Conservation (phyloP, 2,797 vertebrate genomes). For the Microctenopoma stevenorrisi region DNA sequence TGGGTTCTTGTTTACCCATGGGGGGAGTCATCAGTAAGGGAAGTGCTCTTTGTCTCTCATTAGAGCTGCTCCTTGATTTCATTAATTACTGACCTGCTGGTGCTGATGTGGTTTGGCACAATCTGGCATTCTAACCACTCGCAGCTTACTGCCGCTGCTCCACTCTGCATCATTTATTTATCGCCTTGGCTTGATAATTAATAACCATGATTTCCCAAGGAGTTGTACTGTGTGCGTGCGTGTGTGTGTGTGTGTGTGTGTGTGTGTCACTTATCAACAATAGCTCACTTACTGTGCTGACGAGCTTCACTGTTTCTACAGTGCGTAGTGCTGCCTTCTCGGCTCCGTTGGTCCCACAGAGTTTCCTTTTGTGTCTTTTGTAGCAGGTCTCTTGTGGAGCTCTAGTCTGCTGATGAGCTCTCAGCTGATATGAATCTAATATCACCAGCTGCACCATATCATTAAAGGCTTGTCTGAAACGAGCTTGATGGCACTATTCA, state of each 20-base stretch:
- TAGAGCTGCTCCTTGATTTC: constrained; percentile 74
- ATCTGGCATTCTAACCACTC: constrained; percentile 63
- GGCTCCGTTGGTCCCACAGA: neutral
- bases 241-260: constrained; percentile 1
- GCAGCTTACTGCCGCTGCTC: constrained; percentile 38
- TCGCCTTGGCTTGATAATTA: constrained; percentile 62
- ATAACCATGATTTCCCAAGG: constrained; percentile 63
- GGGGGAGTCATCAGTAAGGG: constrained; percentile 48
- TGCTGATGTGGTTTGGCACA: constrained; percentile 54
- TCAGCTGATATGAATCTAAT: constrained; percentile 48
- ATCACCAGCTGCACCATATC: constrained; percentile 47
- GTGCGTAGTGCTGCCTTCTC: neutral
- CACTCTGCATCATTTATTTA: constrained; percentile 72
- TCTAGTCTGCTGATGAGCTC: constrained; percentile 54
- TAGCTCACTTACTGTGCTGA: neutral
- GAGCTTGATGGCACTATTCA: neutral
- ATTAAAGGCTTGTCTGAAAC: constrained; percentile 33
- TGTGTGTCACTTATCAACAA: constrained; percentile 22
- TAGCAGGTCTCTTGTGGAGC: constrained; percentile 25
- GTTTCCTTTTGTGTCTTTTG: constrained; percentile 7
- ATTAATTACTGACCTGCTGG: constrained; percentile 77
- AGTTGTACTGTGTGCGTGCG: constrained; percentile 25
- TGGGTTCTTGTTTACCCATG: constrained; percentile 48
- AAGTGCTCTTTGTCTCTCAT: constrained; percentile 69
- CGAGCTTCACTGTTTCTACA: neutral